Base-by-base conservation (phyloP, 2,797 vertebrate genomes). In the Galaxias olidus region DNA sequence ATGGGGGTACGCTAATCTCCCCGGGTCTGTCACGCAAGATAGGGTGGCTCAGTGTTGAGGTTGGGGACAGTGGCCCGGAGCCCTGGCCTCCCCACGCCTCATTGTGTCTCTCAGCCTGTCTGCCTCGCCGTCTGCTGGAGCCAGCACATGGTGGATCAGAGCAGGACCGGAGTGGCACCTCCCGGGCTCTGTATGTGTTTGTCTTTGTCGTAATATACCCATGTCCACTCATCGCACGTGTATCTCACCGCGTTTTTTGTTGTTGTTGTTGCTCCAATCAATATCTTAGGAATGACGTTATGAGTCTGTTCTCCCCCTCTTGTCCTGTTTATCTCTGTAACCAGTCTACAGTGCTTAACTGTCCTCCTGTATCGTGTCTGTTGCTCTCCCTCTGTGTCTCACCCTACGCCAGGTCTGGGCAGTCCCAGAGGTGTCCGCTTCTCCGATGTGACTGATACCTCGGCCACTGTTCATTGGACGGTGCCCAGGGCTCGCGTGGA, bases 391-490 rank as follows among this genome's bases (percentile, higher is more conserved):
- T 75, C 40, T 74, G 49, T 76, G 17, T 63, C 62, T 80, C 48
- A 46, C 59, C 48, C 40, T 66, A 30, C 68, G 10, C 18, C 86
- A 99, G 97, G 89, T 45, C 81, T 99, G 78, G 95, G 94, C 42
- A 86, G 93, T 70, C 96, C 94, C 0, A 95, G 93, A 77, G 95
- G 93, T 48, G 90, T 99, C 57, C 84, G 87, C 8, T 98, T 99
- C 88, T 95, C 95, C 4, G 94, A 98, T 62, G 92, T 98, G 78
- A 97, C 94, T 0, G 96, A 98, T 84, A 94, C 93, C 0, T 90
- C 95, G 0, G 92, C 96, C 67, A 92, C 91, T 0, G 93, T 98
- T 54, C 94, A 92, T 87, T 99, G 97, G 97, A 87, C 78, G 1
- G 81, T 91, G 0, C 93, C 95, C 0, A 89, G 85, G 17, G 84